Evolutionary conservation across 2,888 invertebrate genomes (phyloP).

Genomic region (Heliconius erato): DNA sequence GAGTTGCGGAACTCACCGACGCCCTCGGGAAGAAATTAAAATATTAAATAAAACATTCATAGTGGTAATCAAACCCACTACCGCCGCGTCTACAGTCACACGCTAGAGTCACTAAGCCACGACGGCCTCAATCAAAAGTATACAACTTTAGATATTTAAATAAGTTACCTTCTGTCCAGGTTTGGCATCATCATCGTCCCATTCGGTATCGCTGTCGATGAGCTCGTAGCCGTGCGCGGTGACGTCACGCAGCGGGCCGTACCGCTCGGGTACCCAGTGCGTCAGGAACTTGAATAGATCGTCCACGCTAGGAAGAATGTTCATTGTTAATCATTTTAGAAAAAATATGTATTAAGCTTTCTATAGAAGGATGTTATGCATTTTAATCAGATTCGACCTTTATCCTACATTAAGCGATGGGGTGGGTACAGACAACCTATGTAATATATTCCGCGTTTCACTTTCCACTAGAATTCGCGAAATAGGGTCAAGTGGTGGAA

Average conservation of each 20-base stretch:
- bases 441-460: neutral
- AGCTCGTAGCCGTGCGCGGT: conserved; percentile 92
- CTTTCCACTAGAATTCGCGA: neutral
- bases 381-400: neutral
- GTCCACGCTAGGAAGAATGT: conserved; percentile 90
- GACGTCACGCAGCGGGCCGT: conserved; percentile 94
- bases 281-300: conserved; percentile 98
- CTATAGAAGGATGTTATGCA: neutral
- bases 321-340: neutral
- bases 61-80: too few relatives aligned
- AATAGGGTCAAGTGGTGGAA: neutral
- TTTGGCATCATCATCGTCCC: conserved; percentile 89
- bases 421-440: too few relatives aligned
- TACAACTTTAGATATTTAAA: neutral
- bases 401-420: neutral
- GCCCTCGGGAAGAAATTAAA: too few relatives aligned
- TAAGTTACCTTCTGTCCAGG: conserved; percentile 75
- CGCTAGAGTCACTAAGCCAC: too few relatives aligned
- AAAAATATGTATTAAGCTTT: neutral
- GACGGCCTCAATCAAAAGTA: too few relatives aligned
- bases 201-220: conserved; percentile 95
- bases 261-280: conserved; percentile 98
- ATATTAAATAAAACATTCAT: too few relatives aligned
- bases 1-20: too few relatives aligned
- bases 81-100: too few relatives aligned